Conservation (phyloP, 2,797 vertebrate species). For the Siniperca undulata region DNA sequence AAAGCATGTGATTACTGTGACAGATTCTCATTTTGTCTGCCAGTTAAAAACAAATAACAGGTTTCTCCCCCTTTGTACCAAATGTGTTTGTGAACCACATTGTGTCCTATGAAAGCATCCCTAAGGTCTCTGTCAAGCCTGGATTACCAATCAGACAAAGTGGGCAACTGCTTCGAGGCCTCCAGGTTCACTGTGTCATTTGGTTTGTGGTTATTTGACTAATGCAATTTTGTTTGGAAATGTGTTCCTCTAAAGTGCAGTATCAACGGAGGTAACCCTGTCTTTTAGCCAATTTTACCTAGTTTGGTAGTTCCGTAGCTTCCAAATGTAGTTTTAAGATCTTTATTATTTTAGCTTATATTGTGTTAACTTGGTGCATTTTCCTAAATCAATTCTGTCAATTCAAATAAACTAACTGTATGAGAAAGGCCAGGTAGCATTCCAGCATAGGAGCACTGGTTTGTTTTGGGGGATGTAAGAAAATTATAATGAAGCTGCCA, state of each 20-base stretch:
- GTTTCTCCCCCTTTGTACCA: slow-evolving; percentile 3
- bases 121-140: slow-evolving; percentile 10
- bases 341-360: neutral
- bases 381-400: neutral
- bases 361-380: neutral
- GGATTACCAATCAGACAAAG: slow-evolving; percentile 17
- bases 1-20: slow-evolving; percentile 34
- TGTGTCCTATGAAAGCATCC: slow-evolving; percentile 4
- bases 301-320: neutral
- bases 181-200: slow-evolving; percentile 5
- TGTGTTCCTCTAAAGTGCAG: neutral
- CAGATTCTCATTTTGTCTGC: slow-evolving; percentile 32
- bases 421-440: neutral
- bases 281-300: neutral
- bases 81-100: slow-evolving; percentile 7
- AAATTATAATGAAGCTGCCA: slow-evolving; percentile 31
- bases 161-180: neutral
- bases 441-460: neutral
- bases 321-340: neutral
- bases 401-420: slow-evolving; percentile 3
- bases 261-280: neutral
- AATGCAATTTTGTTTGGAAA: slow-evolving; percentile 7
- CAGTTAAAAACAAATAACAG: slow-evolving; percentile 24
- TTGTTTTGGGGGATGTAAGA: slow-evolving; percentile 9
- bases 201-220: slow-evolving; percentile 2